These are phyloP conservation scores for Erebia ligea DNA, from an alignment of 2,888 invertebrate genomes.

Conservation along the genomic window DNA sequence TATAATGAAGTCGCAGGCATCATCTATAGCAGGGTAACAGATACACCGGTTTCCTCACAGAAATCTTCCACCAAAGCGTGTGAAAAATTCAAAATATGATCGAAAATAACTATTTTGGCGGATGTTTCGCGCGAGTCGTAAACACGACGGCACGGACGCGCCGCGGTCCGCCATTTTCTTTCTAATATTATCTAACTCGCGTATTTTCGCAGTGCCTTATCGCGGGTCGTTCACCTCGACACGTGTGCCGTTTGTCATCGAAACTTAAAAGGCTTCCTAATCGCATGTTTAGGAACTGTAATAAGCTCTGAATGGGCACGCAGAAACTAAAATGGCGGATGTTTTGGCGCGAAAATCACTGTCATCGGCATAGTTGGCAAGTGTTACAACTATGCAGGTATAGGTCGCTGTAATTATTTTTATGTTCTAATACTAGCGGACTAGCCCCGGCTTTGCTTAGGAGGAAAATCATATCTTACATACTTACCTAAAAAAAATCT, in stretches of 20 bases:
- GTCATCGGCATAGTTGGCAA: conserved; percentile 8
- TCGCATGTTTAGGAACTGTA: conserved; percentile 27
- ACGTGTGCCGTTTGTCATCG: conserved; percentile 45
- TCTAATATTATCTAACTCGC: conserved; percentile 78
- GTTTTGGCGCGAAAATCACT: conserved; percentile 13
- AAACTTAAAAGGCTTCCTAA: conserved; percentile 29
- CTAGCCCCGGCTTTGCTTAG: too few species aligned
- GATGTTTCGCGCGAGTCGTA: conserved; percentile 33
- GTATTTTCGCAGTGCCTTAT: conserved; percentile 74
- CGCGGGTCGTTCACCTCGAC: conserved; percentile 65
- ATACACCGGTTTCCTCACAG: background rate
- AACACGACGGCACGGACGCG: conserved; percentile 44
- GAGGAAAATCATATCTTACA: too few species aligned
- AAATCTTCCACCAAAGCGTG: background rate
- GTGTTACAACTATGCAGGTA: background rate
- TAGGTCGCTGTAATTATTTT: background rate
- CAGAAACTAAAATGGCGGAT: conserved; percentile 12
- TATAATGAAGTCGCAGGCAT: too few species aligned
- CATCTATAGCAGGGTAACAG: too few species aligned
- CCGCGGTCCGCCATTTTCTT: conserved; percentile 65
- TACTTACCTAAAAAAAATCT: too few species aligned
- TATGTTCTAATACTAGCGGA: background rate
- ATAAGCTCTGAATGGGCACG: conserved; percentile 16
- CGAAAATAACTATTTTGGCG: background rate
- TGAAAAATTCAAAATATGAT: background rate